phyloP scores from a whole-genome alignment of 2,888 invertebrate species.

The Orthosia gracilis region DNA sequence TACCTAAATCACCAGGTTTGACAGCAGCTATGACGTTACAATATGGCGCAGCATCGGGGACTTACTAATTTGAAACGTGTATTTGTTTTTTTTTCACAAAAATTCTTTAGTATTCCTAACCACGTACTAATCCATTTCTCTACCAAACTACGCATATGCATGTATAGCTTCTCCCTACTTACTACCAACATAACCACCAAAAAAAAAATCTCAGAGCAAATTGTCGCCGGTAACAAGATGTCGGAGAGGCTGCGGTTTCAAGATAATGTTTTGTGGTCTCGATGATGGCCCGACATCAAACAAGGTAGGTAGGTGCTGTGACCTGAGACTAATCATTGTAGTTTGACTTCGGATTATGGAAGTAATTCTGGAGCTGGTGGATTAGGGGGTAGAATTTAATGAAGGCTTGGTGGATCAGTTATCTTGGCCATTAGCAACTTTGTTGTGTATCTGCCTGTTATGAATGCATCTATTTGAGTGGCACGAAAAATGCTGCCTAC shows the following conservation, averaged over 20 bases:
- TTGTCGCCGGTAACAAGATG: constrained; percentile 85
- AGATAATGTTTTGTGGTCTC: constrained; percentile 71
- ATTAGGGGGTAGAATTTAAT: constrained; percentile 21
- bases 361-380: constrained; percentile 42
- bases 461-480: not conserved
- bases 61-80: too few species aligned
- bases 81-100: too few species aligned
- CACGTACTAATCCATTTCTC: not conserved
- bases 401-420: not conserved
- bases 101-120: not conserved
- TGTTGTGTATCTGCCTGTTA: not conserved
- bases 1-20: too few species aligned
- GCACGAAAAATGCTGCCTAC: too few species aligned
- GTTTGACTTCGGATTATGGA: constrained; percentile 61
- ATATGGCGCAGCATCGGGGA: too few species aligned
- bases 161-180: constrained; percentile 38
- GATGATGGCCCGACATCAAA: constrained; percentile 75
- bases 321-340: constrained; percentile 62
- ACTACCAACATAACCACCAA: constrained; percentile 66
- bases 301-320: constrained; percentile 68
- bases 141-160: not conserved
- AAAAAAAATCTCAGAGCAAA: constrained; percentile 73
- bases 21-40: too few species aligned
- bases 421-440: not conserved
- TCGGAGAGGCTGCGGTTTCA: constrained; percentile 75